Evolutionary conservation across 2,888 invertebrate genomes (phyloP).

Genomic region (Lycaena phlaeas): DNA sequence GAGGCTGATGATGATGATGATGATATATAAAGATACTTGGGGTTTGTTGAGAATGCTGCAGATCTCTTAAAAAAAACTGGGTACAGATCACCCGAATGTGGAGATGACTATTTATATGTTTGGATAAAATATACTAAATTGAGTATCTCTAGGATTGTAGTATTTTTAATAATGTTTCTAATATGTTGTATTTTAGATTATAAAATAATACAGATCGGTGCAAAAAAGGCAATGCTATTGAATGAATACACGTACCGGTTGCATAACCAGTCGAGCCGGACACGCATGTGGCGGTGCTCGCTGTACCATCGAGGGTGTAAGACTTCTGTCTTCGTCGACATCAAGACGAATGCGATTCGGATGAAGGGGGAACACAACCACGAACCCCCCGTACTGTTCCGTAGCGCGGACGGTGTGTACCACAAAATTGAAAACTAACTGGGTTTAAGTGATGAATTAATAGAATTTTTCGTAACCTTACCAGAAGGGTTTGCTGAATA

Average conservation of each 20-base stretch:
- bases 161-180: too few species aligned
- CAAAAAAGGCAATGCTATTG: conserved; percentile 15
- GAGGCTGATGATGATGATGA: too few species aligned
- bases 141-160: too few species aligned
- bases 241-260: conserved; percentile 16
- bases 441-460: too few species aligned
- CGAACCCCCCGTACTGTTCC: background rate
- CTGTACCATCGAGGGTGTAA: conserved; percentile 28
- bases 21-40: too few species aligned
- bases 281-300: conserved; percentile 26
- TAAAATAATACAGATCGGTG: conserved; percentile 13
- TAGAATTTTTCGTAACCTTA: too few species aligned
- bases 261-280: conserved; percentile 3
- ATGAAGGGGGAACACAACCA: background rate
- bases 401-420: background rate
- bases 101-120: too few species aligned
- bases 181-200: conserved; percentile 12
- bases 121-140: too few species aligned
- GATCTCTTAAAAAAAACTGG: too few species aligned
- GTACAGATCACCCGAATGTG: too few species aligned
- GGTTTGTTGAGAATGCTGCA: too few species aligned
- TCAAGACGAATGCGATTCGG: conserved; percentile 1
- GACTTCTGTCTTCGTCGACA: conserved; percentile 18
- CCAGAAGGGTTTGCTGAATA: too few species aligned
- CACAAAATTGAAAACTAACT: background rate